These are phyloP conservation scores for Euborellia annulipes DNA, from an alignment of 1,140 invertebrate genomes.

Conservation along the genomic window DNA sequence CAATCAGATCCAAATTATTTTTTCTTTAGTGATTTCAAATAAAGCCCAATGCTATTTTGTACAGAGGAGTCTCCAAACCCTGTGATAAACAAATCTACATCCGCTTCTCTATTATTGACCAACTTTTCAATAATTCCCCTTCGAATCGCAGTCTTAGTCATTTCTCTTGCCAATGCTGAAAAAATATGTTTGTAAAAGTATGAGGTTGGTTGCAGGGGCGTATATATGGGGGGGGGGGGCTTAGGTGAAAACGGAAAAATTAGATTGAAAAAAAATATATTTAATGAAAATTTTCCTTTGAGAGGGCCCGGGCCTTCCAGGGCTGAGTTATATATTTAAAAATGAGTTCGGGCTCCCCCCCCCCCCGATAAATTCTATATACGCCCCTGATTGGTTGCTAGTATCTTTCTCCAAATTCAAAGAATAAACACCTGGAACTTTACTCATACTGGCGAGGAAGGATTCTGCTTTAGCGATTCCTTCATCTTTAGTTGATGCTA, in stretches of 20 bases:
- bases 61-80: constrained; percentile 41
- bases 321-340: not conserved
- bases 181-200: constrained; percentile 8
- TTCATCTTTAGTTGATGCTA: constrained; percentile 47
- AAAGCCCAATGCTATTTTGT: constrained; percentile 48
- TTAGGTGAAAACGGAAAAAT: too few species aligned
- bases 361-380: too few species aligned
- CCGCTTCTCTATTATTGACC: constrained; percentile 38
- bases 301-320: too few species aligned
- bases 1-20: constrained; percentile 33
- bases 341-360: too few species aligned
- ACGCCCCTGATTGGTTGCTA: too few species aligned
- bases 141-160: constrained; percentile 45
- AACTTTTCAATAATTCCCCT: constrained; percentile 33
- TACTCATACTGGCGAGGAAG: not conserved
- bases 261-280: too few species aligned
- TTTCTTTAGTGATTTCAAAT: constrained; percentile 50
- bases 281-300: too few species aligned
- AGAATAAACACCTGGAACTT: constrained; percentile 1
- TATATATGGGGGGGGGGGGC: too few species aligned
- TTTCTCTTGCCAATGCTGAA: constrained; percentile 35
- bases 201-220: too few species aligned
- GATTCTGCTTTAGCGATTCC: not conserved
- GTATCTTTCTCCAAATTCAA: too few species aligned
- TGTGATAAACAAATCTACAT: constrained; percentile 41